A percentile compares a stretch with the other conserved stretches of the same genome.
phyloP scores from a whole-genome alignment of 1,140 invertebrate genomes.

The Hydropsyche tenuis region DNA sequence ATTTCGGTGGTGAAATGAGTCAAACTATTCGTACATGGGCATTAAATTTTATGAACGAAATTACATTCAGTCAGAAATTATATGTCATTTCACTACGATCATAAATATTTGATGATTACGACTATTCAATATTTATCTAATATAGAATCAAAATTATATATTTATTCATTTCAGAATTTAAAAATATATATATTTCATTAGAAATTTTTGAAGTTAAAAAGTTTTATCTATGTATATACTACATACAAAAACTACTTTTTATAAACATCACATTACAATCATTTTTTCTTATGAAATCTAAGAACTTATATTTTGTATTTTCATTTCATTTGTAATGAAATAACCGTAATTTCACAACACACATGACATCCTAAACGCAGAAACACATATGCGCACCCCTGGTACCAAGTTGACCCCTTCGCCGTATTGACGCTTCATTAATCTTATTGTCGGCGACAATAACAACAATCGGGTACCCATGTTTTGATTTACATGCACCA shows the following conservation, averaged over 20 bases:
- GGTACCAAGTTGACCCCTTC: neutral
- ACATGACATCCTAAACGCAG: neutral
- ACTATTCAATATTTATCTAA: neutral
- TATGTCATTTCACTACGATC: neutral
- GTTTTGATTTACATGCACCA: slow-evolving; percentile 28
- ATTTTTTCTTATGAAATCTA: no score
- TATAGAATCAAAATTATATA: neutral
- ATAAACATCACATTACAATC: no score
- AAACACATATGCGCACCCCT: neutral
- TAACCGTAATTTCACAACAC: neutral
- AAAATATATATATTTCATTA: no score
- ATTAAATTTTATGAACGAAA: no score
- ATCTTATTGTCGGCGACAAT: slow-evolving; percentile 47
- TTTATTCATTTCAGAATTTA: no score
- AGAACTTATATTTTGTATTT: no score
- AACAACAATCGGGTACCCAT: slow-evolving; percentile 48
- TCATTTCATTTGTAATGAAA: neutral
- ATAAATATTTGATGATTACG: no score
- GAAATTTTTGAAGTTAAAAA: no score
- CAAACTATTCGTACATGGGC: neutral
- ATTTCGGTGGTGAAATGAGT: neutral
- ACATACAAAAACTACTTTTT: no score
- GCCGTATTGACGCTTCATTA: slow-evolving; percentile 45
- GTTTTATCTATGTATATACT: no score
- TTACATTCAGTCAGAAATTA: neutral